phyloP scores from a whole-genome alignment of 2,888 invertebrate species.

The Horisme vitalbata region DNA sequence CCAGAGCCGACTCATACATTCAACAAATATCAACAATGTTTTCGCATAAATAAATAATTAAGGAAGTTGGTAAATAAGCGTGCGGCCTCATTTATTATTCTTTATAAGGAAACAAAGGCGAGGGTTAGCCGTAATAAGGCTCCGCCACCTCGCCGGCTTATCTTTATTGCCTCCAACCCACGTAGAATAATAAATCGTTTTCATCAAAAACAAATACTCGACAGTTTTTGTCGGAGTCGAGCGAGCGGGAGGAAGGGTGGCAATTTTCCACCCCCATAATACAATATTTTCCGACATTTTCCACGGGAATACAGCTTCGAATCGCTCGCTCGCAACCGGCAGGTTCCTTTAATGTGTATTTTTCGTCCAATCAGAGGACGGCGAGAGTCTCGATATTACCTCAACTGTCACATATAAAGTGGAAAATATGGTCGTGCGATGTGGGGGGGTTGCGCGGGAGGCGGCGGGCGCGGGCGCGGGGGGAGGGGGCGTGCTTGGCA shows the following conservation, averaged over 20 bases:
- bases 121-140: conserved; percentile 84
- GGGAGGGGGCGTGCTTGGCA: conserved; percentile 59
- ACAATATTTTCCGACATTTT: conserved; percentile 84
- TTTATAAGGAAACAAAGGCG: conserved; percentile 84
- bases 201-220: conserved; percentile 84
- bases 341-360: conserved; percentile 84
- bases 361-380: conserved; percentile 84
- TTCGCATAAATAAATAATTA: conserved; percentile 81
- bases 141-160: conserved; percentile 83
- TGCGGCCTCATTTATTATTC: conserved; percentile 83
- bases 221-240: conserved; percentile 83
- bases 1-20: conserved; percentile 52
- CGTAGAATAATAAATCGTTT: conserved; percentile 84
- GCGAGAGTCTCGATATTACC: conserved; percentile 84
- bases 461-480: conserved; percentile 39
- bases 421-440: conserved; percentile 84
- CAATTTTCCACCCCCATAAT: conserved; percentile 83
- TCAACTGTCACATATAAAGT: conserved; percentile 85
- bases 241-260: conserved; percentile 80
- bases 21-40: conserved; percentile 76
- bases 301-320: conserved; percentile 83
- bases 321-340: conserved; percentile 80
- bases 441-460: conserved; percentile 59
- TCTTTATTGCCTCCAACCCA: conserved; percentile 84
- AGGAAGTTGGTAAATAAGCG: conserved; percentile 81